Evolutionary conservation across 2,888 invertebrate genomes (phyloP).

Genomic region (Anthrax anthrax): DNA sequence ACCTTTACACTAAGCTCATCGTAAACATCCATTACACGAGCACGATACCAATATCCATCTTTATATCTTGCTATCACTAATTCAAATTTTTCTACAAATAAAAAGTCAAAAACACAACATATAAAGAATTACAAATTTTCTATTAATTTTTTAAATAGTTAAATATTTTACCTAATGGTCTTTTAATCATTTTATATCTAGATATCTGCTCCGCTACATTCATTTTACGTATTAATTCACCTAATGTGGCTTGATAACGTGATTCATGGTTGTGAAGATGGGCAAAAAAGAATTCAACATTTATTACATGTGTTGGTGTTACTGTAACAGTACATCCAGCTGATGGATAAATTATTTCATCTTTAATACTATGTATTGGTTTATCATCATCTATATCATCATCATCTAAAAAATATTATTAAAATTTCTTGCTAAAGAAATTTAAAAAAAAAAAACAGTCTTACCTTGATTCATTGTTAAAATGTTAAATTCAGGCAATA

Average conservation of each 20-base stretch:
- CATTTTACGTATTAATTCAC: conserved; percentile 6
- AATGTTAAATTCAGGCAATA: too few species aligned
- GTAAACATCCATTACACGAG: conserved; percentile 3
- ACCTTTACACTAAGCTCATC: conserved; percentile 6
- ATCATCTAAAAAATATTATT: neutral
- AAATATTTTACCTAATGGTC: conserved; percentile 3
- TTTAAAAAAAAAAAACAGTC: too few species aligned
- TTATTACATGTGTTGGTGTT: conserved; percentile 6
- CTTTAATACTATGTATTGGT: neutral
- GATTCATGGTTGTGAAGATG: neutral
- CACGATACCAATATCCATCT: conserved; percentile 10
- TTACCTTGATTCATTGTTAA: too few species aligned
- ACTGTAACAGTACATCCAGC: conserved; percentile 5
- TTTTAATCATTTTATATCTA: neutral
- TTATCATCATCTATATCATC: neutral
- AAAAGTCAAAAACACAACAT: neutral
- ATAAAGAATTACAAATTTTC: too few species aligned
- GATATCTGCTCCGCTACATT: conserved; percentile 1
- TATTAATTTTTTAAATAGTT: neutral
- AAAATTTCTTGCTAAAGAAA: too few species aligned
- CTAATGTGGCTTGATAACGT: neutral
- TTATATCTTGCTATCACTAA: conserved; percentile 7
- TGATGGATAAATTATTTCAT: conserved; percentile 1
- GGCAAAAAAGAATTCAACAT: conserved; percentile 5
- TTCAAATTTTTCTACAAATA: neutral